Base-by-base conservation (phyloP, 2,797 vertebrate species). In the Molossus molossus region DNA sequence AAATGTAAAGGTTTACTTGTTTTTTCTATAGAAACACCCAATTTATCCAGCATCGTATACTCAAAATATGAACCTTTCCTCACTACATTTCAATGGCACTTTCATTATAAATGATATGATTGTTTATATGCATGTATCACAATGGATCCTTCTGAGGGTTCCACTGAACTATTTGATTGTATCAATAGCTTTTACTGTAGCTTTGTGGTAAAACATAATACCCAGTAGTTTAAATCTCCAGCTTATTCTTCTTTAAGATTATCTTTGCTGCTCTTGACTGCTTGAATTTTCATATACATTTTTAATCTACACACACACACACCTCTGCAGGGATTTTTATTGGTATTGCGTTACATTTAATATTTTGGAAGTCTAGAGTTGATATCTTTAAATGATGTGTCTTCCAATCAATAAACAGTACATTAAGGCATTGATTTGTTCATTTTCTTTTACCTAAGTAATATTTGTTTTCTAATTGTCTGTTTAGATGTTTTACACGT, bases 11-110 rank as follows among this genome's bases (percentile, higher is more conserved):
- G 7, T 87, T 76, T 33, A 48, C 23, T 45, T n/a, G 72, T 53
- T 53, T 67, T 64, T 55, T 12, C 48, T 27, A 27, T 10, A 29
- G 13, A 87, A 21, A 70, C 33, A 79, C 3, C 6, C n/a, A 81
- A 37, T 62, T 91, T 88, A 60, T 55, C n/a, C 23, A 86, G 15
- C 11, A 62, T n/a, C 11, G 6, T 55, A 23, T n/a, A 81, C 1
- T 67, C 11, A 81, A 90, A 87, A 91, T n/a, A 76, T 23, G 20
- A 93, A n/a, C 21, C 11, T 53, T 77, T 89, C 58, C 55, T 62
- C 13, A 58, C 20, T 60, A 18, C 2, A 73, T 82, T 86, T 37
- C 21, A 48, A 27, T 72, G 75, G 4, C 6, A 73, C 23, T 82
- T 88, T 81, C 60, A 3, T 86, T 67, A 76, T 45, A 96, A 82